Evolutionary conservation across 2,888 invertebrate species (phyloP).

Genomic region (Rhorus exstirpatorius): DNA sequence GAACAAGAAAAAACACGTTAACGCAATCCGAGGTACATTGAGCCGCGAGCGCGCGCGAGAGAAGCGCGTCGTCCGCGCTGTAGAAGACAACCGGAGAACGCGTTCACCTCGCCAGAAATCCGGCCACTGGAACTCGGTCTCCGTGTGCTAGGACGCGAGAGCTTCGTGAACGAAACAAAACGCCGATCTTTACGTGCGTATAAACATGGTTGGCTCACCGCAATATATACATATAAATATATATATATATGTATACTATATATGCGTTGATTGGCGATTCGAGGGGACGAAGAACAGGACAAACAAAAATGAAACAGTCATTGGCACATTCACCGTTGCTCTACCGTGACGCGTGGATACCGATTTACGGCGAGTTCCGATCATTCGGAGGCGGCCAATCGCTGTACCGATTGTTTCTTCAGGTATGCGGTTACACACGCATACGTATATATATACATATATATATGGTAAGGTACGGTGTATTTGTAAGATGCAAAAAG

Average conservation of each 20-base stretch:
- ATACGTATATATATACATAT: constrained; percentile 8
- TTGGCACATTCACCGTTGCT: background rate
- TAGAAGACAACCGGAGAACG: constrained; percentile 60
- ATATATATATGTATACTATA: too few relatives aligned
- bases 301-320: constrained; percentile 6
- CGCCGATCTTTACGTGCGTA: constrained; percentile 20
- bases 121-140: constrained; percentile 69
- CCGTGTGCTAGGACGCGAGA: constrained; percentile 8
- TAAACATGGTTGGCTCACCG: background rate
- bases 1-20: constrained; percentile 8
- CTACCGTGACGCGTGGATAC: background rate
- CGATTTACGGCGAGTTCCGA: background rate
- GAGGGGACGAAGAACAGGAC: background rate
- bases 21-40: constrained; percentile 28
- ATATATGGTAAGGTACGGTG: background rate
- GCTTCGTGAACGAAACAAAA: constrained; percentile 36
- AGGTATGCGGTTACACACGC: background rate
- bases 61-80: constrained; percentile 14
- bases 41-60: constrained; percentile 18
- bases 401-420: too few relatives aligned
- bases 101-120: constrained; percentile 73
- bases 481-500: constrained; percentile 5
- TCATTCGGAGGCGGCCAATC: background rate
- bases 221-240: too few relatives aligned
- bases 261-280: background rate